Evolutionary conservation across 1,140 invertebrate species (phyloP), one percentile per base, ranked within the genome.

Genomic region (Nasonia longicornis): DNA sequence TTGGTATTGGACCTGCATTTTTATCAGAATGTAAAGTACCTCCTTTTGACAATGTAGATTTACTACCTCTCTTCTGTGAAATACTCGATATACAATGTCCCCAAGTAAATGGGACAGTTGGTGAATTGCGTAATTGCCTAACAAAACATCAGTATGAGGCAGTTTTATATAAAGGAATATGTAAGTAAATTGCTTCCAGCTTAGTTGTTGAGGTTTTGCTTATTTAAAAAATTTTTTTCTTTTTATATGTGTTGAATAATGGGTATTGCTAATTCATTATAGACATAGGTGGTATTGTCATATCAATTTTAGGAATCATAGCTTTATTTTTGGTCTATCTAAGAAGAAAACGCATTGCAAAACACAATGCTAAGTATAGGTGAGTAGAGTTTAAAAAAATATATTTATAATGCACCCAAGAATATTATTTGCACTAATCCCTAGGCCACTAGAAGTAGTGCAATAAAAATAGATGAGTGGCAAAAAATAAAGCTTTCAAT

Each of bases 1-100:
- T 95, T 78, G 95, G 94, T 0, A 89, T 90, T 77, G 95, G 95
- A 10, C 94, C 95, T 67, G 89, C 91, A 42, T 93, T 96, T 86
- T 90, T 91, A 83, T 83, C 88, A 71, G 87, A 91, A 38, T 91
- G 91, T 79, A 90, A 90, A 85, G 84, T 92, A 3, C 85, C 91
- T 2, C 92, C 92, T 3, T 94, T 95, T 84, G 86, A 93, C 48
- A 94, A 91, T 83, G 90, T 95, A 2, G 94, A 96, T 86, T 86
- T 95, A 45, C 95, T 93, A 85, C 92, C 93, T 16, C 85, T 96
- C n/a, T 93, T 95, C 87, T 94, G 93, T 84, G 87, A 92, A 84
- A 90, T 95, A 52, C 87, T 95, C 4, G 87, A 93, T 67, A 83
- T 94, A 22, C 77, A 87, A 2, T 89, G 89, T 74, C 88, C 90